phyloP scores from a whole-genome alignment of 2,888 invertebrate genomes.

The Polydesmus complanatus region DNA sequence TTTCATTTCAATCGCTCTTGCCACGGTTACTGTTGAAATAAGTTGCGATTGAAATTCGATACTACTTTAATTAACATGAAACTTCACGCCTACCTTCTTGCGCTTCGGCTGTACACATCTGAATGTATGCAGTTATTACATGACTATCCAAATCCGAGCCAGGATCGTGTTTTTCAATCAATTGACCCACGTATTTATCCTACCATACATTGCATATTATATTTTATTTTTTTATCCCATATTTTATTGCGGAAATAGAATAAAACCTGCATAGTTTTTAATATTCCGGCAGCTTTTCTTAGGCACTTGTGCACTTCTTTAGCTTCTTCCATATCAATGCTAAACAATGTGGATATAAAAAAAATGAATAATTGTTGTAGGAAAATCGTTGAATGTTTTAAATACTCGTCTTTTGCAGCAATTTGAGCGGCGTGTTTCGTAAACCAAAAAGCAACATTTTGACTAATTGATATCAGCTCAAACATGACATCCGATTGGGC shows the following conservation, averaged over 20 bases:
- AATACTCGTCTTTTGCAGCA: conserved; percentile 42
- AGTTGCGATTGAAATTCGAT: background rate
- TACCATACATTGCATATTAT: background rate
- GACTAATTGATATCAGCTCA: conserved; percentile 43
- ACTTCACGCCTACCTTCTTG: conserved; percentile 39
- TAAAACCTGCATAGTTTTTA: conserved; percentile 39
- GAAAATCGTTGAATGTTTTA: conserved; percentile 15
- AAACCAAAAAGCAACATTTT: conserved; percentile 47
- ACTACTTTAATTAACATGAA: background rate
- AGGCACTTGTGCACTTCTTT: conserved; percentile 47
- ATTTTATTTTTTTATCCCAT: background rate
- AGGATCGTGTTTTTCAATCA: conserved; percentile 32
- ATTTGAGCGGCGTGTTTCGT: conserved; percentile 49
- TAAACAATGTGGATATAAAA: conserved; percentile 17
- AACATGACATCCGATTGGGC: conserved; percentile 41
- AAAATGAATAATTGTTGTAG: background rate
- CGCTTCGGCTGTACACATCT: conserved; percentile 49
- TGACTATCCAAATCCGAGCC: conserved; percentile 44
- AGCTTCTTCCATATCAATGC: conserved; percentile 43
- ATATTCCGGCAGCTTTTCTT: conserved; percentile 45
- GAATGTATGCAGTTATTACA: conserved; percentile 44
- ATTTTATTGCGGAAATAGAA: background rate
- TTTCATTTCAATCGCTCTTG: conserved; percentile 48
- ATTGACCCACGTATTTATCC: conserved; percentile 25
- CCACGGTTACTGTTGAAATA: conserved; percentile 40